Evolutionary conservation across 1,140 invertebrate genomes (phyloP).

Genomic region (Hetaerina americana): DNA sequence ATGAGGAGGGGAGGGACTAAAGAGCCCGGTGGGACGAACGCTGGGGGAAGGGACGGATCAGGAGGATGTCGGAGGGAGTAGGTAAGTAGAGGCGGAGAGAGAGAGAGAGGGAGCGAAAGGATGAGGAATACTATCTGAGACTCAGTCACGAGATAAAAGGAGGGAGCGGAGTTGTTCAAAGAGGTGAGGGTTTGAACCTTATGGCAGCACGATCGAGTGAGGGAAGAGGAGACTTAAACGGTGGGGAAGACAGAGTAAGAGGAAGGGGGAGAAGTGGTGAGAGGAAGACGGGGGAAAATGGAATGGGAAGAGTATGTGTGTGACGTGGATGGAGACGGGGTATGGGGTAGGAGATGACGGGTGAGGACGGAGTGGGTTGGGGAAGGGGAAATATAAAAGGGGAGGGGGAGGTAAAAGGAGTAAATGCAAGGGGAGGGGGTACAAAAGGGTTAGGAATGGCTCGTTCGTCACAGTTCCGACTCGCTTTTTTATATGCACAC

Average conservation of each 20-base stretch:
- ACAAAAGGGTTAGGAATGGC: neutral
- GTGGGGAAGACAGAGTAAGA: neutral
- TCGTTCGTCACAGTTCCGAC: neutral
- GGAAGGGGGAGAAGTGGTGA: no score
- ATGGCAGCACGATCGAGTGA: neutral
- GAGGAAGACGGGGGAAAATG: no score
- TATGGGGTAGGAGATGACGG: neutral
- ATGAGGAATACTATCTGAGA: neutral
- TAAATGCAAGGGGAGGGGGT: neutral
- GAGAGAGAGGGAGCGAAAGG: no score
- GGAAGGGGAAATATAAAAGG: no score
- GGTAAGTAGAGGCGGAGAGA: no score
- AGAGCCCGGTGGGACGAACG: neutral
- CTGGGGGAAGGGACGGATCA: no score
- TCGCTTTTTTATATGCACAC: no score
- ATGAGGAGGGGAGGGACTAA: neutral
- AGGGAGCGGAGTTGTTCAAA: neutral
- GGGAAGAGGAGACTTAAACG: no score
- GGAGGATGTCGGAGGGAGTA: no score
- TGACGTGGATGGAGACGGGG: neutral
- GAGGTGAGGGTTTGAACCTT: neutral
- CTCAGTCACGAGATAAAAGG: neutral
- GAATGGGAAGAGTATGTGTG: neutral
- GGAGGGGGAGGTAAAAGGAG: no score
- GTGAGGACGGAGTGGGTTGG: neutral